Evolutionary conservation across 2,797 vertebrate species (phyloP).

Genomic region (Takifugu ocellatus): DNA sequence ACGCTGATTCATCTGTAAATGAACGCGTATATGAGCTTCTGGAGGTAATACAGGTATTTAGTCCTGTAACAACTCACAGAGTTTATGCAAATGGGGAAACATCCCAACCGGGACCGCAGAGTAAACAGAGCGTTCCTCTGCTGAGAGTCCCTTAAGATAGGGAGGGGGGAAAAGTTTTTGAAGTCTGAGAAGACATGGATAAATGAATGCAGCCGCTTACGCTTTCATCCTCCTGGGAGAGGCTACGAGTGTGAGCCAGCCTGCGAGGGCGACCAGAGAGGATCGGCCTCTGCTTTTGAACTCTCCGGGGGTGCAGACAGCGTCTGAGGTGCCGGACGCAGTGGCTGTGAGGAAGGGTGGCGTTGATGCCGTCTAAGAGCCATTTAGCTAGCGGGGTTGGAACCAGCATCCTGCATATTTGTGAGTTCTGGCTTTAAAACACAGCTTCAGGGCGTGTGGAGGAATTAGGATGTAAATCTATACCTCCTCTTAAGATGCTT

Average conservation of each 20-base stretch:
- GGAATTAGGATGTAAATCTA: conserved; percentile 46
- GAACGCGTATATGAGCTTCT: background rate
- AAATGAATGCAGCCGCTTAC: conserved; percentile 51
- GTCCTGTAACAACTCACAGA: conserved; percentile 19
- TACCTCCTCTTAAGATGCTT: conserved; percentile 16
- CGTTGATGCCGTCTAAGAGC: conserved; percentile 4
- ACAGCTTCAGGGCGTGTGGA: conserved; percentile 28
- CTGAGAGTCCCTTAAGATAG: conserved; percentile 54
- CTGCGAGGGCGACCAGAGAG: conserved; percentile 12
- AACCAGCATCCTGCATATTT: conserved; percentile 27
- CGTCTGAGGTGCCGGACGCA: background rate
- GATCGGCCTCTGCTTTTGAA: conserved; percentile 46
- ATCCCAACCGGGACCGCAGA: conserved; percentile 54
- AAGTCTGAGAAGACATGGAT: conserved; percentile 53
- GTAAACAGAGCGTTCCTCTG: conserved; percentile 48
- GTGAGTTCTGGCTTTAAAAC: conserved; percentile 33
- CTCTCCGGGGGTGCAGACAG: conserved; percentile 25
- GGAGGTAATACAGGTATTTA: conserved; percentile 5
- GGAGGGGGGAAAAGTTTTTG: conserved; percentile 28
- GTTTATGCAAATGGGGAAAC: conserved; percentile 60
- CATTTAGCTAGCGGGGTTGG: conserved; percentile 4
- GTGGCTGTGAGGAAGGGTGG: background rate
- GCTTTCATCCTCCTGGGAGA: conserved; percentile 37
- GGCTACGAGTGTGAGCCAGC: conserved; percentile 6
- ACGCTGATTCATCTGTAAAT: background rate